These are phyloP conservation scores for Orbicella faveolata DNA, from an alignment of 64 coral and sea anemone species.

Conservation along the genomic window DNA sequence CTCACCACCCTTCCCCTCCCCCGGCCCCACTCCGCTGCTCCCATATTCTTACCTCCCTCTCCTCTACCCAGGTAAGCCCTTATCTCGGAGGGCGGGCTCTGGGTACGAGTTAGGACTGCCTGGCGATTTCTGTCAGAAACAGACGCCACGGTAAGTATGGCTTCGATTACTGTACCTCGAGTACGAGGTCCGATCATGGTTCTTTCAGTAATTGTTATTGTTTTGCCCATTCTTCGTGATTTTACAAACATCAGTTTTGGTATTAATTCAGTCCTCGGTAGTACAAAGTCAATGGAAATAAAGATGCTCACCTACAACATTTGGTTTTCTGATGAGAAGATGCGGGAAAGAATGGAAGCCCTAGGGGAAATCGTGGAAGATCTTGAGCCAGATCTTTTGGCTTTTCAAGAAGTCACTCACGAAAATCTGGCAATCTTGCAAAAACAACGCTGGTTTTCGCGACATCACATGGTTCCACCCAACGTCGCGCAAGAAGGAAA, in stretches of 20 bases:
- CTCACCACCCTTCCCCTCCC: no score
- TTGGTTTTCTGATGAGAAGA: slow-evolving; percentile 41
- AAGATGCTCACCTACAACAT: slow-evolving; percentile 79
- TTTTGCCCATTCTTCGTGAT: not conserved
- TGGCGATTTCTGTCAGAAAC: no score
- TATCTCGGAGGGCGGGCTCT: no score
- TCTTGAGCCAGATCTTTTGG: slow-evolving; percentile 62
- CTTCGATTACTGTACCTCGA: not conserved
- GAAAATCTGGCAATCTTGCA: slow-evolving; percentile 56
- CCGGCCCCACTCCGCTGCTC: no score
- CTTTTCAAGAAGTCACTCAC: slow-evolving; percentile 79
- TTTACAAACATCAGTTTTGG: not conserved
- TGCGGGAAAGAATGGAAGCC: slow-evolving; percentile 58
- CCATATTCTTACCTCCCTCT: no score
- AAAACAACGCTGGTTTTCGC: slow-evolving; percentile 58
- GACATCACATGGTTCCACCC: slow-evolving; percentile 52
- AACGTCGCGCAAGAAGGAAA: not conserved
- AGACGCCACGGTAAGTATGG: not conserved
- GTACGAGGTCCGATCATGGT: not conserved
- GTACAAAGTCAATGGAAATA: not conserved
- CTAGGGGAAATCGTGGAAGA: slow-evolving; percentile 59
- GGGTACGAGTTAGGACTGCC: no score
- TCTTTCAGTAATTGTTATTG: not conserved
- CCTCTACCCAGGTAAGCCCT: no score
- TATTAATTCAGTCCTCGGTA: no score